phyloP scores from a whole-genome alignment of 2,888 invertebrate species.

The Scaeva pyrastri region DNA sequence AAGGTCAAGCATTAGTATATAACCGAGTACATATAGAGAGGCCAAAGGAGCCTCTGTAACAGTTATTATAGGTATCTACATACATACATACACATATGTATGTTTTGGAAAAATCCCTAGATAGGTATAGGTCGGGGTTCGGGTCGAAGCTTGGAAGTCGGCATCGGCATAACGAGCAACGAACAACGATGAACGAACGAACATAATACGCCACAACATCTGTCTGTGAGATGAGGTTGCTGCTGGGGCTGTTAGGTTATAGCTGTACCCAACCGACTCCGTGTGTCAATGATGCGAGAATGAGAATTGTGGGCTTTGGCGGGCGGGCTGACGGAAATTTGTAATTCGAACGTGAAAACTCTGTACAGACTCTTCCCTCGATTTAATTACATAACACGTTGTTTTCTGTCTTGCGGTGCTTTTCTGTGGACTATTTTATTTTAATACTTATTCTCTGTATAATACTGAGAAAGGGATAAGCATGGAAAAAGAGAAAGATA shows the following conservation, averaged over 20 bases:
- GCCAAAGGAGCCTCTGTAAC: slow-evolving; percentile 34
- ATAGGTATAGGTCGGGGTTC: slow-evolving; percentile 63
- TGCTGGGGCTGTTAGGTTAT: slow-evolving; percentile 6
- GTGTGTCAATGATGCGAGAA: slow-evolving; percentile 40
- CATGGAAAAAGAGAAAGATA: neutral
- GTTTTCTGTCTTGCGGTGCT: slow-evolving; percentile 29
- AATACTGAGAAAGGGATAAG: neutral
- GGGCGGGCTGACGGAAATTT: slow-evolving; percentile 20
- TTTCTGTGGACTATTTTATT: slow-evolving; percentile 38
- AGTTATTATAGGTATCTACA: slow-evolving; percentile 29
- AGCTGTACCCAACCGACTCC: slow-evolving; percentile 16
- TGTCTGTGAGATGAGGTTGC: slow-evolving; percentile 25
- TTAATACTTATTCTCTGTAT: neutral
- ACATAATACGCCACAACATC: slow-evolving; percentile 43
- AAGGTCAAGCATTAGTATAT: slow-evolving; percentile 74
- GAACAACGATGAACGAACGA: slow-evolving; percentile 32
- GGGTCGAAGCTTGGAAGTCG: slow-evolving; percentile 43
- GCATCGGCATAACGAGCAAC: slow-evolving; percentile 34
- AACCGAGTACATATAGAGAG: slow-evolving; percentile 21
- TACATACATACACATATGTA: too few species aligned
- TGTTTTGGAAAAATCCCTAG: slow-evolving; percentile 56
- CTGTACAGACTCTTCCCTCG: slow-evolving; percentile 40
- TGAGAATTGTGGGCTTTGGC: slow-evolving; percentile 35
- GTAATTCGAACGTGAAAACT: slow-evolving; percentile 66
- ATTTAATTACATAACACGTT: slow-evolving; percentile 74